Evolutionary conservation across 2,888 invertebrate species (phyloP).

Genomic region (Julus scanicus): DNA sequence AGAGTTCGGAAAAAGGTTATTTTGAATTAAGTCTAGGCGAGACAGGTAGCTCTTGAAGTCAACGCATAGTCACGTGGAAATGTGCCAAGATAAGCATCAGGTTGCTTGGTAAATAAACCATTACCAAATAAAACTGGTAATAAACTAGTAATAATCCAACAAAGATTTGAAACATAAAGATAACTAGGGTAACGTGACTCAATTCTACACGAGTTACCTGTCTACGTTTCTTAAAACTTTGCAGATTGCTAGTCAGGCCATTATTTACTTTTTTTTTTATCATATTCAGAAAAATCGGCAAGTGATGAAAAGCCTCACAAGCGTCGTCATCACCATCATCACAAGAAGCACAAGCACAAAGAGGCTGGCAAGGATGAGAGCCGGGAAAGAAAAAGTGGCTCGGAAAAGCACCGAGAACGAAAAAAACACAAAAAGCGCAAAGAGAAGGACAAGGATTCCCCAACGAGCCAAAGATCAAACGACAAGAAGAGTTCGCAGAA

Average conservation of each 20-base stretch:
- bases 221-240: background rate
- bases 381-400: background rate
- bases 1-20: background rate
- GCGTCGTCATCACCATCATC: slow-evolving; percentile 54
- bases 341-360: slow-evolving; percentile 18
- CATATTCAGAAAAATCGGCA: background rate
- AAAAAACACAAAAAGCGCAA: slow-evolving; percentile 50
- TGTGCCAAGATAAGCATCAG: too few relatives aligned
- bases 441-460: slow-evolving; percentile 45
- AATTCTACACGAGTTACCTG: background rate
- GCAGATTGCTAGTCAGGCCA: too few relatives aligned
- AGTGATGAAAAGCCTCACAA: slow-evolving; percentile 28
- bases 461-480: background rate
- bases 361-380: slow-evolving; percentile 14
- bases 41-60: background rate
- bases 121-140: too few relatives aligned
- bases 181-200: too few relatives aligned
- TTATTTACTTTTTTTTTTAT: background rate
- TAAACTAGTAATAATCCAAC: too few relatives aligned
- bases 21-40: background rate
- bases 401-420: slow-evolving; percentile 31
- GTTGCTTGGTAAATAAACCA: too few relatives aligned
- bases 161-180: too few relatives aligned
- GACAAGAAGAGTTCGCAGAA: background rate
- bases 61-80: background rate